phyloP scores from a whole-genome alignment of 2,113 vertebrate genomes.

The Buteo buteo region DNA sequence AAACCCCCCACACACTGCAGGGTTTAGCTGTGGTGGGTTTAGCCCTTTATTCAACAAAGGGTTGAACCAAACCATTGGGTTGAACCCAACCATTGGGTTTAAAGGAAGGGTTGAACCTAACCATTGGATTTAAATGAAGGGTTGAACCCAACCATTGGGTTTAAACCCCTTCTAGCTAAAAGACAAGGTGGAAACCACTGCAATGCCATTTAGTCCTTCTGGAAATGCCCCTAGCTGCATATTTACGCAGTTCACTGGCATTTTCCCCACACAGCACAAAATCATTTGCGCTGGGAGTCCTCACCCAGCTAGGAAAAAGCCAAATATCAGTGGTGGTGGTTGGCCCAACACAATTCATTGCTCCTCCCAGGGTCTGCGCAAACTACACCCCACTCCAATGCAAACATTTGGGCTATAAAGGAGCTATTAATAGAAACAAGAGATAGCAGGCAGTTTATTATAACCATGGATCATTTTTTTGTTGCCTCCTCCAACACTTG shows the following conservation, averaged over 20 bases:
- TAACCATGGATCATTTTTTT: neutral
- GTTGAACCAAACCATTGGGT: neutral
- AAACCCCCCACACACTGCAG: accelerated
- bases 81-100: accelerated
- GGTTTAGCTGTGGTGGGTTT: neutral
- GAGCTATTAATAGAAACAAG: neutral
- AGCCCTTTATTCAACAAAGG: neutral
- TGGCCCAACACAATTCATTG: neutral
- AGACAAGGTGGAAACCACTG: neutral
- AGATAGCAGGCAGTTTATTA: neutral
- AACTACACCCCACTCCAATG: neutral
- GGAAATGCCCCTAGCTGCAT: neutral
- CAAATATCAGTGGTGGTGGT: neutral
- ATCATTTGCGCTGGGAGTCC: neutral
- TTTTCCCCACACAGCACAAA: neutral
- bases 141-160: neutral
- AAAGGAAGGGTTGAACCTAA: neutral
- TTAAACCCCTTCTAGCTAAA: neutral
- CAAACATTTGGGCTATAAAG: neutral
- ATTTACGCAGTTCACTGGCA: neutral
- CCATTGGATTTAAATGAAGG: neutral
- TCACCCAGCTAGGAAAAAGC: neutral
- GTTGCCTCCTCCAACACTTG: neutral
- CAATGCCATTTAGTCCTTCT: accelerated
- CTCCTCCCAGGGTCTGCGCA: neutral